phyloP scores from a whole-genome alignment of 2,113 vertebrate genomes.

The Seriola dumerili region DNA sequence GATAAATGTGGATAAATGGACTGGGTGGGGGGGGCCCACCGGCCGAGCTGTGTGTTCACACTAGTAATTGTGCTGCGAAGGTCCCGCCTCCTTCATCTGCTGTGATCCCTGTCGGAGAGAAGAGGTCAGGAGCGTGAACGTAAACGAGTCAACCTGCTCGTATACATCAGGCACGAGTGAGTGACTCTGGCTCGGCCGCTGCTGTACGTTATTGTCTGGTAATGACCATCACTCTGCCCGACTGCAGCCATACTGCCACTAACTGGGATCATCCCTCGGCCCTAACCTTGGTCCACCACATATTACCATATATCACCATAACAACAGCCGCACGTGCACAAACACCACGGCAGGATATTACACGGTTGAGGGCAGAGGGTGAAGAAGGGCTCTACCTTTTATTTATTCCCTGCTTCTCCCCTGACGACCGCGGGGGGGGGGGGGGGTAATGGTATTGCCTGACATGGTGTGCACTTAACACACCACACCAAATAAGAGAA shows the following conservation, averaged over 20 bases:
- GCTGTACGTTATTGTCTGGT: slow-evolving; percentile 9
- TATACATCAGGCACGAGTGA: slow-evolving; percentile 7
- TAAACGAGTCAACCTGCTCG: slow-evolving; percentile 6
- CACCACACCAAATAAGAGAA: slow-evolving; percentile 60
- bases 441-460: slow-evolving; percentile 55
- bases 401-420: slow-evolving; percentile 64
- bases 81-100: slow-evolving; percentile 33
- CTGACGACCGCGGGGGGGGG: neutral
- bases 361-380: neutral
- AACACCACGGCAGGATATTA: neutral
- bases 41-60: too few species aligned
- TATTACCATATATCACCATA: slow-evolving; percentile 48
- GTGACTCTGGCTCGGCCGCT: neutral
- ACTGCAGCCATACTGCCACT: slow-evolving; percentile 14
- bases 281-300: neutral
- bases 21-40: neutral
- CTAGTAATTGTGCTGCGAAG: slow-evolving; percentile 6
- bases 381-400: slow-evolving; percentile 26
- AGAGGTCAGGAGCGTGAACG: slow-evolving; percentile 37
- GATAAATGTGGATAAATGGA: slow-evolving; percentile 49
- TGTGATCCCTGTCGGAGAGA: slow-evolving; percentile 52
- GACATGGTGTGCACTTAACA: slow-evolving; percentile 73
- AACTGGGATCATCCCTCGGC: slow-evolving; percentile 8
- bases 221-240: slow-evolving; percentile 12
- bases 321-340: slow-evolving; percentile 12